Conservation (phyloP, 2,113 vertebrate genomes). For the Bos javanicus region DNA sequence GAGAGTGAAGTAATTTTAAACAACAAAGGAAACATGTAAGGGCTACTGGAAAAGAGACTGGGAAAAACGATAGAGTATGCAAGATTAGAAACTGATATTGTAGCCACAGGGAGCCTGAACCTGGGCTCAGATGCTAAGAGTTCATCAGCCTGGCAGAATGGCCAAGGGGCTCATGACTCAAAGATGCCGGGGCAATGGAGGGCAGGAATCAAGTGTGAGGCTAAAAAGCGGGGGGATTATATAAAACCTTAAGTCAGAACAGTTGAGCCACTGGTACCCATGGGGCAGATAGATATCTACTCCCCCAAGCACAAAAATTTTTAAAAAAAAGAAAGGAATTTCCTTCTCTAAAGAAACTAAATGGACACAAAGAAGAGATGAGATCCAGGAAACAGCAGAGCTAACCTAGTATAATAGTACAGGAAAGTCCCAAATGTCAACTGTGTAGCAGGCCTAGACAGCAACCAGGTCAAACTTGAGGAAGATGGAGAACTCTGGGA, state of each 20-base stretch:
- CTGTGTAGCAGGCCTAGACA: background rate
- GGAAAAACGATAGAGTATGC: background rate
- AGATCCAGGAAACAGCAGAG: background rate
- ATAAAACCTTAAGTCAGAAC: background rate
- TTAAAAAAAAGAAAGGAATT: background rate
- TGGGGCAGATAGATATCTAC: background rate
- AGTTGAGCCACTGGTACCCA: background rate
- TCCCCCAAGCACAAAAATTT: background rate
- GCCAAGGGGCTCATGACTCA: background rate
- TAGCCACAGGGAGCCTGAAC: background rate
- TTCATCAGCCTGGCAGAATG: background rate
- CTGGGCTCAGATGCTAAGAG: background rate
- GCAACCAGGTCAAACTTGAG: background rate
- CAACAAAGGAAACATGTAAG: background rate
- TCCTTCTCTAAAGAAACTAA: background rate
- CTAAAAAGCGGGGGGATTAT: no score
- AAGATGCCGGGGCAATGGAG: background rate
- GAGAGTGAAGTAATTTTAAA: background rate
- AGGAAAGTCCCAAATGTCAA: background rate
- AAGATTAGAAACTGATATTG: background rate
- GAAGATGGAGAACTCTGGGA: background rate
- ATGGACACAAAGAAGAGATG: background rate
- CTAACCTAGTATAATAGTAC: background rate
- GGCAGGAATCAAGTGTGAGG: background rate
- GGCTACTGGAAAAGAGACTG: background rate